phyloP scores from a whole-genome alignment of 2,888 invertebrate species.

The Dynastes grantii region DNA sequence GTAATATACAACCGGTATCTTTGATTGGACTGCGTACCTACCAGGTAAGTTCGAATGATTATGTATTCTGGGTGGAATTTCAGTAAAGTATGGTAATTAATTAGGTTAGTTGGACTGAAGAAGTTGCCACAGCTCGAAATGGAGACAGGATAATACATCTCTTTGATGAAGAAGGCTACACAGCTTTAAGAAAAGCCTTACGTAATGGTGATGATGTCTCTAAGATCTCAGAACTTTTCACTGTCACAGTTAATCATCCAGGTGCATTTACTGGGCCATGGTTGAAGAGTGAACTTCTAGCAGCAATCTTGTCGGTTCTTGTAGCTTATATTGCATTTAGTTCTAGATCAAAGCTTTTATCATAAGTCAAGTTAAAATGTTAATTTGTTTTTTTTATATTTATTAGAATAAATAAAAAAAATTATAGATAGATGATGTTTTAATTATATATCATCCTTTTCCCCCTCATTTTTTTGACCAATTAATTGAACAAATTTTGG shows the following conservation, averaged over 20 bases:
- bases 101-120: constrained; percentile 95
- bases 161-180: constrained; percentile 94
- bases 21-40: constrained; percentile 84
- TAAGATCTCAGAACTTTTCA: constrained; percentile 80
- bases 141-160: constrained; percentile 87
- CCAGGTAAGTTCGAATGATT: constrained; percentile 76
- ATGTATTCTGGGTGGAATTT: constrained; percentile 62
- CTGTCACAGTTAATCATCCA: constrained; percentile 81
- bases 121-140: constrained; percentile 85
- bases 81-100: neutral
- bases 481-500: too few relatives aligned
- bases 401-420: neutral
- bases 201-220: constrained; percentile 81
- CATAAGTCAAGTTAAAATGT: constrained; percentile 70
- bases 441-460: too few relatives aligned
- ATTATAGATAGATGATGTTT: too few relatives aligned
- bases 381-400: constrained; percentile 3
- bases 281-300: constrained; percentile 94
- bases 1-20: constrained; percentile 88
- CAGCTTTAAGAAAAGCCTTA: constrained; percentile 86
- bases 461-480: too few relatives aligned
- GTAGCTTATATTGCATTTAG: constrained; percentile 91
- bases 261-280: constrained; percentile 93
- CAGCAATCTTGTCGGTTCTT: constrained; percentile 82
- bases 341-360: constrained; percentile 85